These are phyloP conservation scores for Halcyon badia DNA, from an alignment of 2,797 vertebrate genomes.

Conservation along the genomic window DNA sequence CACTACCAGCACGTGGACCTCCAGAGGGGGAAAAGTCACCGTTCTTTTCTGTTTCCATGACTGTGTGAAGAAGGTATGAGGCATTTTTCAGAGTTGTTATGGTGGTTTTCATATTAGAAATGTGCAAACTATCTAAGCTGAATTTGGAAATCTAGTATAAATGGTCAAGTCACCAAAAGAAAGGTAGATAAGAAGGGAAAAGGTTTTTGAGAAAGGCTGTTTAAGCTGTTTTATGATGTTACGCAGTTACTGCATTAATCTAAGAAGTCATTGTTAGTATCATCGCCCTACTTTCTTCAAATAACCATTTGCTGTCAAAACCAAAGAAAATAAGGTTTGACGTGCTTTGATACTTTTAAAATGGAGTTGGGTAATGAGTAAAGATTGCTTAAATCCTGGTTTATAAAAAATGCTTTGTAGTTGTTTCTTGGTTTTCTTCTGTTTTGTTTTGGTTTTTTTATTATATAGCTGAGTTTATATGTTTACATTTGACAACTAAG, in stretches of 20 bases:
- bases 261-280: not conserved
- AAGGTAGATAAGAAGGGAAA: not conserved
- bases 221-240: not conserved
- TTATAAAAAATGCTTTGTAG: not conserved
- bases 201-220: not conserved
- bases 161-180: not conserved
- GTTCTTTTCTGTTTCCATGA: not conserved
- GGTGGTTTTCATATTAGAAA: not conserved
- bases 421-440: not conserved
- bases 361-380: not conserved
- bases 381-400: not conserved
- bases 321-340: not conserved
- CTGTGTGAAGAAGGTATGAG: not conserved
- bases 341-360: conserved; percentile 6
- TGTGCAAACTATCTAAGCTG: not conserved
- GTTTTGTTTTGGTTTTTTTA: not conserved
- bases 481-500: not conserved
- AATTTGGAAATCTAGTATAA: not conserved
- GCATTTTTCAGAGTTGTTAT: not conserved
- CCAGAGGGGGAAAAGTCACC: not conserved
- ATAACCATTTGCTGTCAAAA: conserved; percentile 21
- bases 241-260: not conserved
- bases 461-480: not conserved
- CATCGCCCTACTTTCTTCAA: conserved; percentile 9
- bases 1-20: not conserved